Evolutionary conservation across 2,888 invertebrate species (phyloP), one percentile per base, ranked within the genome.

Genomic region (Sminthurides aquaticus): DNA sequence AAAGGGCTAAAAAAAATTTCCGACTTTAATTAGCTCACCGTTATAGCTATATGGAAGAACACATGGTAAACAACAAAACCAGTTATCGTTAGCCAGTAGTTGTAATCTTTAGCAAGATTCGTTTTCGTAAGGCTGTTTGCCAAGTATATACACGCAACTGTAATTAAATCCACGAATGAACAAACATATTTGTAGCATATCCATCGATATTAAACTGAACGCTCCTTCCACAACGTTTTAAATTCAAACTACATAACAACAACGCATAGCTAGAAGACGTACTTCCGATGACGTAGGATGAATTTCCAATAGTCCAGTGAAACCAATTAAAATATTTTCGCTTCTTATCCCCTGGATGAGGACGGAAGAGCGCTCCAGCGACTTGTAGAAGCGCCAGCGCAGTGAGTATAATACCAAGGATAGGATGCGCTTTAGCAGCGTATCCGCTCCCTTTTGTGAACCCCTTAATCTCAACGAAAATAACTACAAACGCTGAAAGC

Each of bases 11-110:
- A n/a, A n/a, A n/a, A n/a, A n/a, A n/a, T n/a, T n/a, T n/a, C n/a
- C n/a, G n/a, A n/a, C n/a, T n/a, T n/a, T n/a, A n/a, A n/a, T n/a
- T n/a, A n/a, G n/a, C n/a, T n/a, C n/a, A 91, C 91, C 78, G 91
- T 90, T 67, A 91, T 84, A 64, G 93, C 82, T 49, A 96, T 79
- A 79, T 97, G 96, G 77, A 91, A 86, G 64, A 90, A 77, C 56
- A 95, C 88, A 78, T 97, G 92, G 81, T 95, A 90, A 2, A 87
- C 87, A 18, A 96, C 91, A 79, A 88, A 96, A 5, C 87, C 90
- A 3, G 90, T 91, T 71, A 97, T 79, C 71, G 96, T 80, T 67
- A 96, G 86, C 86, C 88, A 95, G 67, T 96, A 86, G 86, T 88
- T 95, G 0, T 94, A 93, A 62, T 86, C 82, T 0, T 94, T 93